A percentile compares a stretch with the other conserved stretches of the same genome.
phyloP scores from a whole-genome alignment of 2,888 invertebrate genomes.

The Acronicta aceris region DNA sequence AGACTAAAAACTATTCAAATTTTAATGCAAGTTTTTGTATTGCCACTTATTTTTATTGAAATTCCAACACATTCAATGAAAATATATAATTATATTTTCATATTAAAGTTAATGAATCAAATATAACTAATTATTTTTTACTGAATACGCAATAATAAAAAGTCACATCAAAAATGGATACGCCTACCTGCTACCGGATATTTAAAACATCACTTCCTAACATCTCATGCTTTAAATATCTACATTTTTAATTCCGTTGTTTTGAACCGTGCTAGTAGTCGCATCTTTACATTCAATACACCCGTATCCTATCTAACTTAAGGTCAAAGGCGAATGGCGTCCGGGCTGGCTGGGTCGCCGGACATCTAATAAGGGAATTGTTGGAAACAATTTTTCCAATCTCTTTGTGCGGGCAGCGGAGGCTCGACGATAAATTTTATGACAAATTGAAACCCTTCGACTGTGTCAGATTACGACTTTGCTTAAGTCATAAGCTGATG shows the following conservation, averaged over 20 bases:
- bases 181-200: no score
- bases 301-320: slow-evolving; percentile 48
- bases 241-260: slow-evolving; percentile 5
- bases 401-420: slow-evolving; percentile 68
- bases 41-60: no score
- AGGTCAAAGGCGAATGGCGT: slow-evolving; percentile 59
- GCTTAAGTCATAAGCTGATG: slow-evolving; percentile 49
- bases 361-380: slow-evolving; percentile 70
- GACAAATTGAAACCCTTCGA: slow-evolving; percentile 75
- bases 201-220: no score
- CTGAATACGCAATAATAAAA: no score
- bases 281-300: slow-evolving; percentile 49
- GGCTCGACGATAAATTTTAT: slow-evolving; percentile 74
- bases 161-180: no score
- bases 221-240: no score
- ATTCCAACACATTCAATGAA: no score
- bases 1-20: no score
- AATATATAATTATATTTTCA: no score
- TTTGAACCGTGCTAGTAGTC: slow-evolving; percentile 20
- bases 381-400: slow-evolving; percentile 76
- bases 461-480: slow-evolving; percentile 60
- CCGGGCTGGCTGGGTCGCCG: slow-evolving; percentile 54
- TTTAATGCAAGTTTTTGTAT: no score
- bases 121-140: no score
- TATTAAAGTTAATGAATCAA: no score